A percentile compares a stretch with the other conserved stretches of the same genome.
Evolutionary conservation across 1,140 invertebrate species (phyloP).

Genomic region (Lanistes nyassanus): DNA sequence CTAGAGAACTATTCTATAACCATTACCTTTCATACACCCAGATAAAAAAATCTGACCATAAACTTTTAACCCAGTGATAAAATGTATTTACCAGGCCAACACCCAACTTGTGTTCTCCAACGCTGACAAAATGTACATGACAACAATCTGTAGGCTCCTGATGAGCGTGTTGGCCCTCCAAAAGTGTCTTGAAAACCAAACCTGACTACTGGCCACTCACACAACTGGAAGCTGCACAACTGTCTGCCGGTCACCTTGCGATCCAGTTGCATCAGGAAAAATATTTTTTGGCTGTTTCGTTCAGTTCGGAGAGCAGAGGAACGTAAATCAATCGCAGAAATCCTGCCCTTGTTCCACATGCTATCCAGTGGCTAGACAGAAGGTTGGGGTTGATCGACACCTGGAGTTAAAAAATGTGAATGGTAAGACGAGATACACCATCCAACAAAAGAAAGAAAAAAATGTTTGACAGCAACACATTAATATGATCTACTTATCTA

Average conservation of each 20-base stretch:
- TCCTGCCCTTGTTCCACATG: constrained; percentile 11
- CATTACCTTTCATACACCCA: too few relatives aligned
- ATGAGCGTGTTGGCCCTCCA: neutral
- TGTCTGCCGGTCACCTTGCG: neutral
- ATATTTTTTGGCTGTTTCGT: neutral
- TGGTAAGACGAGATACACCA: too few relatives aligned
- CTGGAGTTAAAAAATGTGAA: neutral
- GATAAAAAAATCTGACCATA: too few relatives aligned
- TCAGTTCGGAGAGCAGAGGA: neutral
- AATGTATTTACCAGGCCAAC: too few relatives aligned
- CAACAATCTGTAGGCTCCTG: neutral
- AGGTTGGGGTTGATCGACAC: constrained; percentile 20
- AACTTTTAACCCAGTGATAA: too few relatives aligned
- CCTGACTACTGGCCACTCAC: neutral
- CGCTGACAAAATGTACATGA: neutral
- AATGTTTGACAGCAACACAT: neutral
- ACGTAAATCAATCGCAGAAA: constrained; percentile 20
- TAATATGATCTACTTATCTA: neutral
- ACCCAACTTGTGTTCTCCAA: too few relatives aligned
- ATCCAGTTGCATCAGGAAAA: neutral
- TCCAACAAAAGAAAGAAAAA: neutral
- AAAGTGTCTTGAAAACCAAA: neutral
- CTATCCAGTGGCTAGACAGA: constrained; percentile 17
- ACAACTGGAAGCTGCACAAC: neutral
- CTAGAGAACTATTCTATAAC: too few relatives aligned